Percentiles rank a stretch among this genome's conserved stretches.
Evolutionary conservation across 1,140 invertebrate species (phyloP).

Genomic region (Helicorthomorpha holstii): DNA sequence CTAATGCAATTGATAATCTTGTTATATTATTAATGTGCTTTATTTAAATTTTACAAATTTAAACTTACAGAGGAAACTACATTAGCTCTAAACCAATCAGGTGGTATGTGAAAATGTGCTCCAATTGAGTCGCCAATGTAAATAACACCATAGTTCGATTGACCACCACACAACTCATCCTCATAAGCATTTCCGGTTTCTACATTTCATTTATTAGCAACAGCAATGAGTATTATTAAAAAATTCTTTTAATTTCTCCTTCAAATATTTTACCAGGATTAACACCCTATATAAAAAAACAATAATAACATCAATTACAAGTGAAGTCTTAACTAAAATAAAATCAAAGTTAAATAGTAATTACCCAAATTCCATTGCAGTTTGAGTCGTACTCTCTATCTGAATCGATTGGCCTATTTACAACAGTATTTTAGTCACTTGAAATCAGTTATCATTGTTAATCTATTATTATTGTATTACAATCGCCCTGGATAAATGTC

Average conservation of each 20-base stretch:
- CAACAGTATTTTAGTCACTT: background rate
- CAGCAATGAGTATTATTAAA: no score
- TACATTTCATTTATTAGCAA: no score
- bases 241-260: no score
- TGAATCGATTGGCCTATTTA: constrained; percentile 12
- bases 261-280: no score
- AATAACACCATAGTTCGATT: constrained; percentile 24
- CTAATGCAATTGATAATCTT: no score
- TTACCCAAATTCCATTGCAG: constrained; percentile 31
- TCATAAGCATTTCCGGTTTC: constrained; percentile 24
- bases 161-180: constrained; percentile 24
- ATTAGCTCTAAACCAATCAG: constrained; percentile 20
- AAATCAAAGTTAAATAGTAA: background rate
- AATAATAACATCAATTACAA: background rate
- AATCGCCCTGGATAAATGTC: constrained; percentile 27
- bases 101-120: constrained; percentile 34
- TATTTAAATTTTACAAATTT: no score
- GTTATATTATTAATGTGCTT: no score
- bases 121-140: constrained; percentile 32
- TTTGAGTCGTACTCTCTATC: constrained; percentile 27
- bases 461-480: background rate
- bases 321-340: no score
- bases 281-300: constrained; percentile 14
- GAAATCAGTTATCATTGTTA: background rate
- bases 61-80: background rate